A percentile compares a stretch with the other conserved stretches of the same genome.
phyloP scores from a whole-genome alignment of 2,797 vertebrate species.

The Urophycis tenuis region DNA sequence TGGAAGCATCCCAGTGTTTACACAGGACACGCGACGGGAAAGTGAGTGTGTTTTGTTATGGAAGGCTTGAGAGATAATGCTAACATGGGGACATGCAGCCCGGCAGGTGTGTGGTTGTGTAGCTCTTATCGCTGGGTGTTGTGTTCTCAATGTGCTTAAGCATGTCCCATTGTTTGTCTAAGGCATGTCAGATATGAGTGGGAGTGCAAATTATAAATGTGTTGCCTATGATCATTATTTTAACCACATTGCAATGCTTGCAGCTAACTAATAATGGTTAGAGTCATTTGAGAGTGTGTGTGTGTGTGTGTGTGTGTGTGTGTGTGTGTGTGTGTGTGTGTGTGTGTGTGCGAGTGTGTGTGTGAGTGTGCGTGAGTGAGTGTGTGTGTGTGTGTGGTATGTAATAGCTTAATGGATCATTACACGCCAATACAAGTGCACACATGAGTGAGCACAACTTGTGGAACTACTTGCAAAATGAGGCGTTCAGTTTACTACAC shows the following conservation, averaged over 20 bases:
- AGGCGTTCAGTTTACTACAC: neutral
- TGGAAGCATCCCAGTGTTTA: slow-evolving; percentile 54
- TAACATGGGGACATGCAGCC: slow-evolving; percentile 35
- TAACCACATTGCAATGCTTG: neutral
- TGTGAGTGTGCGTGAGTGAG: neutral
- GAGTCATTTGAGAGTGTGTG: neutral
- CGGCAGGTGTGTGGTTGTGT: neutral
- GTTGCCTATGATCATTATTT: neutral
- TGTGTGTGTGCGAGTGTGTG: neutral
- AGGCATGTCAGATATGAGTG: slow-evolving; percentile 18
- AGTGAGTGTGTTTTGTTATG: slow-evolving; percentile 38
- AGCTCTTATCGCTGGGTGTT: neutral
- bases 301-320: neutral
- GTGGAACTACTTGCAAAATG: neutral
- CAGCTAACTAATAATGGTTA: neutral
- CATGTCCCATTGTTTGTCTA: neutral
- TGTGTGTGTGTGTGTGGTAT: neutral
- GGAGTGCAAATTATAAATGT: slow-evolving; percentile 2
- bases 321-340: neutral
- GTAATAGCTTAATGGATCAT: neutral
- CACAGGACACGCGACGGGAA: slow-evolving; percentile 45
- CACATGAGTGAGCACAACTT: neutral
- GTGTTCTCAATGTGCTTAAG: slow-evolving; percentile 2
- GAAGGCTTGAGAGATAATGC: slow-evolving; percentile 35
- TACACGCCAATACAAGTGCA: neutral